Conservation (phyloP, 2,113 vertebrate species). For the Clarias macrocephalus region DNA sequence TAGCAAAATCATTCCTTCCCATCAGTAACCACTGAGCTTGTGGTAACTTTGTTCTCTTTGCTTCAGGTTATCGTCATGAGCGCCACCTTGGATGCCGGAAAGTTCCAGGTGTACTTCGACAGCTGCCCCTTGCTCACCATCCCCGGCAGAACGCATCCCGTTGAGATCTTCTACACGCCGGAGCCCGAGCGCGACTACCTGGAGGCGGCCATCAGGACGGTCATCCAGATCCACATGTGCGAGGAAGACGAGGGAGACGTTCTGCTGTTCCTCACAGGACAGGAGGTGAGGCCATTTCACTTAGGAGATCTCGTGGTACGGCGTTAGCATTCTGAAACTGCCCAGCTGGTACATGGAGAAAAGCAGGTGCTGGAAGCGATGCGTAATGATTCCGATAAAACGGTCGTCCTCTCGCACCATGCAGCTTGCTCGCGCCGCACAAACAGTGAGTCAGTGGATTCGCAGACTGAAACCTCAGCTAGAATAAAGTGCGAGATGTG, state of each 20-base stretch:
- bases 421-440: not conserved
- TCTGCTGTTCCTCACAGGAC: conserved; percentile 92
- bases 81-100: conserved; percentile 93
- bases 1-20: not conserved
- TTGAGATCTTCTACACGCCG: conserved; percentile 97
- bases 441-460: conserved; percentile 19
- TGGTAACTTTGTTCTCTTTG: not conserved
- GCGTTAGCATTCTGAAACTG: not conserved
- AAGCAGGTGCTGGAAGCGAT: conserved; percentile 1
- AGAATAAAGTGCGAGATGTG: not conserved
- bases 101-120: conserved; percentile 97
- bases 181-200: conserved; percentile 95
- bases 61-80: conserved; percentile 94
- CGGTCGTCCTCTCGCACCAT: not conserved
- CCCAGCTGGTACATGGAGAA: not conserved
- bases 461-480: conserved; percentile 15
- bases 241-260: conserved; percentile 92
- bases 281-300: conserved; percentile 80
- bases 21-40: not conserved
- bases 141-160: conserved; percentile 92
- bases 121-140: conserved; percentile 93
- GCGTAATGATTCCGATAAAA: conserved; percentile 2
- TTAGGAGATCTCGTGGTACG: not conserved
- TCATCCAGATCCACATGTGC: conserved; percentile 97
- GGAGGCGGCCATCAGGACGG: conserved; percentile 93